Conservation (phyloP, 1,140 invertebrate genomes). For the Tachypleus tridentatus region DNA sequence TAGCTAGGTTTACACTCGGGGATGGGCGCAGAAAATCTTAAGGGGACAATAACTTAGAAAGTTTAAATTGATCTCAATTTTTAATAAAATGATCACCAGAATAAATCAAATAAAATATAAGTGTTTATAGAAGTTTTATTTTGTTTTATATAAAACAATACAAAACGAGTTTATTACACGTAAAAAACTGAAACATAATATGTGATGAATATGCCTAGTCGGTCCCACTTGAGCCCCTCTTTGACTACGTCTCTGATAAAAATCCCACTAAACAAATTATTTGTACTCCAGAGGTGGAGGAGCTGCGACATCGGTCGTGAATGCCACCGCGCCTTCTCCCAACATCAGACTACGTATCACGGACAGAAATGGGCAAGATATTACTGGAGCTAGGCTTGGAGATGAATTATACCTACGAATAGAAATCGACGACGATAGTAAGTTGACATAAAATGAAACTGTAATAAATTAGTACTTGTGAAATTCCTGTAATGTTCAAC, state of each 20-base stretch:
- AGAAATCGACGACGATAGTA: constrained; percentile 32
- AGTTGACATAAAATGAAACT: neutral
- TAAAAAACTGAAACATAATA: neutral
- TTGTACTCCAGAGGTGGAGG: constrained; percentile 9
- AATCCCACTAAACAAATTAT: neutral
- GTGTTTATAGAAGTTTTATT: too few relatives aligned
- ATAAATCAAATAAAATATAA: too few relatives aligned
- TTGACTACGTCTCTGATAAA: neutral
- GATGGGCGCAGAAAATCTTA: too few relatives aligned
- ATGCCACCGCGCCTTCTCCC: constrained; percentile 34
- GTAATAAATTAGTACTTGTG: too few relatives aligned
- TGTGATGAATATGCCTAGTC: neutral
- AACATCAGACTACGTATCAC: constrained; percentile 33
- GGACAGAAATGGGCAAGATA: constrained; percentile 29
- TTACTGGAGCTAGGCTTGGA: constrained; percentile 32
- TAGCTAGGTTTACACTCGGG: too few relatives aligned
- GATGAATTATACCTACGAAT: constrained; percentile 32
- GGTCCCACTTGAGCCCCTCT: neutral
- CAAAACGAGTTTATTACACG: too few relatives aligned
- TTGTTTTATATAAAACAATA: too few relatives aligned
- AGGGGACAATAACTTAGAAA: too few relatives aligned
- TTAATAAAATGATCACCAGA: too few relatives aligned
- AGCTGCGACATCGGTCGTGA: constrained; percentile 29
- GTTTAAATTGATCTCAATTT: too few relatives aligned
- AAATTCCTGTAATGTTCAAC: too few relatives aligned